These are phyloP conservation scores for Eupelmus urozonus DNA, from an alignment of 2,888 invertebrate genomes.

Conservation along the genomic window DNA sequence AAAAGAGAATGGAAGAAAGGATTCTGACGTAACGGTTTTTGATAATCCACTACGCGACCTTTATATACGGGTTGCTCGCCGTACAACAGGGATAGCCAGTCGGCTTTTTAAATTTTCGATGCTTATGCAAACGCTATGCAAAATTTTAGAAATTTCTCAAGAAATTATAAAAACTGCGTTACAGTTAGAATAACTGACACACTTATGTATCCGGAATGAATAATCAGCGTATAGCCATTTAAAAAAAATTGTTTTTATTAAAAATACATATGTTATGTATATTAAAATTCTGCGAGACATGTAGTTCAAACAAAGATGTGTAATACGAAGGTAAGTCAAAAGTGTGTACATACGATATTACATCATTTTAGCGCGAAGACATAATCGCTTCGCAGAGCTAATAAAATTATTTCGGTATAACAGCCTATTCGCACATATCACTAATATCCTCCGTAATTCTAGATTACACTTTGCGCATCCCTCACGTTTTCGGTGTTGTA, in stretches of 20 bases:
- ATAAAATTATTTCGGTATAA: not conserved
- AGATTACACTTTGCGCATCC: not conserved
- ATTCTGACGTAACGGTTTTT: constrained; percentile 45
- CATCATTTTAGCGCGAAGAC: no score
- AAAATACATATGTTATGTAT: not conserved
- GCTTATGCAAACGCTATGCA: not conserved
- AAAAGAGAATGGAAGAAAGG: constrained; percentile 29
- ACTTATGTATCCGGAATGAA: no score
- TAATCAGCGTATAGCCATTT: no score
- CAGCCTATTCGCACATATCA: not conserved
- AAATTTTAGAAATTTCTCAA: not conserved
- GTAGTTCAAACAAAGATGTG: no score
- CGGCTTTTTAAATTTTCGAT: constrained; percentile 11
- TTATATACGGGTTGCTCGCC: constrained; percentile 9
- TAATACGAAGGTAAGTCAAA: no score
- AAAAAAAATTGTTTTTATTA: not conserved
- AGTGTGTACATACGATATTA: no score
- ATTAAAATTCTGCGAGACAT: not conserved
- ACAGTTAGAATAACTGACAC: no score
- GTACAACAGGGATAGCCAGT: constrained; percentile 3
- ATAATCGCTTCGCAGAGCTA: no score
- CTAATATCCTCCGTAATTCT: constrained; percentile 2
- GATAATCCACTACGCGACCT: constrained; percentile 43
- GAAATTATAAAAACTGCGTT: not conserved
- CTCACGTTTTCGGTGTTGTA: constrained; percentile 21